A percentile compares a stretch with the other conserved stretches of the same genome.
Conservation (phyloP, 2,113 vertebrate species). For the Tychaedon coryphoeus region DNA sequence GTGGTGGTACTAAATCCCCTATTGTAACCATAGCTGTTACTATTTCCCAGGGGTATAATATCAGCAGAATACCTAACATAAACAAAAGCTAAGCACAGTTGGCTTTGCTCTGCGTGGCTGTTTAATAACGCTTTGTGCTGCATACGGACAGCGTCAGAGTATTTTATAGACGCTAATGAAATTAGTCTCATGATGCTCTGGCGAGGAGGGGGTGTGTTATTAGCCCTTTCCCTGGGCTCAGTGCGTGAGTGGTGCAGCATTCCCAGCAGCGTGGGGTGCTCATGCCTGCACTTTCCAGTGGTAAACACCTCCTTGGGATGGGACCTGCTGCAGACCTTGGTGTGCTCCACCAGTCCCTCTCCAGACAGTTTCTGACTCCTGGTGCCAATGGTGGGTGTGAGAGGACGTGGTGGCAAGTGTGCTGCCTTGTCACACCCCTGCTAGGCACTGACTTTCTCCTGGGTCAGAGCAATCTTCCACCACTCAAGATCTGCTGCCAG, state of each 20-base stretch:
- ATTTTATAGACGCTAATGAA: not conserved
- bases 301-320: fast-evolving
- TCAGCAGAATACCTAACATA: constrained; percentile 23
- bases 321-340: not conserved
- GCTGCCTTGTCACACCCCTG: not conserved
- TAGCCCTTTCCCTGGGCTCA: not conserved
- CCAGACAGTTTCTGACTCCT: not conserved
- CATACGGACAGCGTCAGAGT: not conserved
- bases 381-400: fast-evolving
- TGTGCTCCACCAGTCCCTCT: not conserved
- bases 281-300: not conserved
- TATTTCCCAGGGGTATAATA: not conserved
- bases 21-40: not conserved
- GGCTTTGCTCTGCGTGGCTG: not conserved
- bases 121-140: constrained; percentile 7
- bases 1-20: not conserved
- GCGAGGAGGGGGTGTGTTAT: not conserved
- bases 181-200: not conserved
- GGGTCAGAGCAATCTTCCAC: not conserved
- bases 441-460: not conserved
- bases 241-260: not conserved
- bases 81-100: constrained; percentile 6
- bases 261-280: not conserved
- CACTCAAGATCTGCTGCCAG: not conserved
- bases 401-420: not conserved